These are phyloP conservation scores for Pollenia amentaria DNA, from an alignment of 2,888 invertebrate genomes.

Conservation along the genomic window DNA sequence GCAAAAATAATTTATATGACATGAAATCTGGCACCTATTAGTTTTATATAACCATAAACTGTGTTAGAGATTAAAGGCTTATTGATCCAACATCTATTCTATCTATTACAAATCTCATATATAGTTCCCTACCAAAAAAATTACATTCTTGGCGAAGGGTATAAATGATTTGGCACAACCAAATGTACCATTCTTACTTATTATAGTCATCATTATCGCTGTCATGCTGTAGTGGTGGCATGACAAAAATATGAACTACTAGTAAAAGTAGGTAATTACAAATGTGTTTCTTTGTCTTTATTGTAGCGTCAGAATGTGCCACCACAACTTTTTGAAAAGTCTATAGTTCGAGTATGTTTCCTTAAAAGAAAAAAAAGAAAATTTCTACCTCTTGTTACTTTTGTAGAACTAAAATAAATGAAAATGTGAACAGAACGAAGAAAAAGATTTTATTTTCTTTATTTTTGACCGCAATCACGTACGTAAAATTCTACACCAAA, in stretches of 20 bases:
- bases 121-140: too few species aligned
- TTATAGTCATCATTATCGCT: slow-evolving; percentile 40
- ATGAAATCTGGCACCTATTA: too few species aligned
- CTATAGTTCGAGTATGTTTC: slow-evolving; percentile 2
- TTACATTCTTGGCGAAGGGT: too few species aligned
- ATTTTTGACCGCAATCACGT: slow-evolving; percentile 73
- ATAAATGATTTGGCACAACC: too few species aligned
- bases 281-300: slow-evolving; percentile 37
- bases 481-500: slow-evolving; percentile 61
- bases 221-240: slow-evolving; percentile 27
- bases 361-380: neutral
- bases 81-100: too few species aligned
- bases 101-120: too few species aligned
- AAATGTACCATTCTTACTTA: too few species aligned
- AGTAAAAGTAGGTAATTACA: slow-evolving; percentile 68
- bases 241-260: slow-evolving; percentile 66
- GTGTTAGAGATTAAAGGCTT: too few species aligned
- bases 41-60: too few species aligned
- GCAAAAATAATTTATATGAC: too few species aligned
- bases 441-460: slow-evolving; percentile 13
- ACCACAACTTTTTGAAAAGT: slow-evolving; percentile 49
- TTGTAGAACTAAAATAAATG: slow-evolving; percentile 12
- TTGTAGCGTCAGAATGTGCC: slow-evolving; percentile 16
- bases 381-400: slow-evolving; percentile 43
- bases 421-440: slow-evolving; percentile 17